Evolutionary conservation across 2,113 vertebrate species (phyloP), one percentile per base, ranked within the genome.

Genomic region (Pomatostomus ruficeps): DNA sequence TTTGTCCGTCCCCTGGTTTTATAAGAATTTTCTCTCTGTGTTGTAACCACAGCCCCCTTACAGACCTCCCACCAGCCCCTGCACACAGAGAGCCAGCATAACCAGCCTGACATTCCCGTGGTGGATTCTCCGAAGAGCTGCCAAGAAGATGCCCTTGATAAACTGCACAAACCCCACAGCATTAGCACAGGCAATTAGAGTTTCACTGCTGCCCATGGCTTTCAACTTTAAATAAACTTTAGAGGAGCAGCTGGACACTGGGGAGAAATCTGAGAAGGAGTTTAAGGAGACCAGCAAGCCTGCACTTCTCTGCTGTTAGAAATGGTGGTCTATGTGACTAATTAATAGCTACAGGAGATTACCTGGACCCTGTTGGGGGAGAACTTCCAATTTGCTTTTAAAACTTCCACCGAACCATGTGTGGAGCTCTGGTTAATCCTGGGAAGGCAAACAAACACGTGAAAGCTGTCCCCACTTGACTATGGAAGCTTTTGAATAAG

Each of bases 251-350:
- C 63, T 59, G 80, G 38, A 42, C 40, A 65, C 5, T 40, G 45
- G 36, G 92, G 21, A 78, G 66, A 63, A 89, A 72, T 49, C 36
- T 38, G n/a, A 87, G 74, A 45, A 57, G 40, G 26, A 36, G 22
- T 24, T 74, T 36, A 63, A 76, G 51, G 71, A 77, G 20, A 33
- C 11, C 40, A 42, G 57, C 14, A 63, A 85, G 51, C 13, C 35
- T 7, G n/a, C 15, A 13, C 13, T 87, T 20, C 35, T 54, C 40
- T 35, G 2, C 54, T 75, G n/a, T 29, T 58, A 73, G 18, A 52
- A 66, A 71, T 1, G 0, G 12, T 42, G n/a, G 17, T 59, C 71
- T 72, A 0, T 0, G 0, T 18, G 23, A 59, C 21, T 66, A 74
- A 66, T 42, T 58, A 38, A 38, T 7, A 42, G 23, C 59, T 46